A percentile compares a stretch with the other conserved stretches of the same genome.
Evolutionary conservation across 2,113 vertebrate genomes (phyloP).

Genomic region (Xiphias gladius): DNA sequence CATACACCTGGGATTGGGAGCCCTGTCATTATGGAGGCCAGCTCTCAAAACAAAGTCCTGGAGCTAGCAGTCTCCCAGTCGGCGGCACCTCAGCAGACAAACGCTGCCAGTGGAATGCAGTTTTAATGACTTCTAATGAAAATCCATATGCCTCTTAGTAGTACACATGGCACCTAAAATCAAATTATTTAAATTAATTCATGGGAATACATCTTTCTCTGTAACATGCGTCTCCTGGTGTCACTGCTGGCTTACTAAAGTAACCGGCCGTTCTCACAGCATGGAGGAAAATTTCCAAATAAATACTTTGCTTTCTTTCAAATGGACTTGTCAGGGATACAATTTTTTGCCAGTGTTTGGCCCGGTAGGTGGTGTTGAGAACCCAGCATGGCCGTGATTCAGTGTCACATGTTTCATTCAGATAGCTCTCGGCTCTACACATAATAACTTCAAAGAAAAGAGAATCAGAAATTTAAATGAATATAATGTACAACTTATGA

Average conservation of each 20-base stretch:
- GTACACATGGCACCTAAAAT: background rate
- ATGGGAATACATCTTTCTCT: background rate
- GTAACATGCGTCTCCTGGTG: background rate
- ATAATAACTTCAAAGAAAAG: background rate
- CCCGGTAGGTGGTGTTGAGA: slow-evolving; percentile 26
- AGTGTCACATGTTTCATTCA: background rate
- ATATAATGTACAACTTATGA: background rate
- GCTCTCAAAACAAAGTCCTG: slow-evolving; percentile 1
- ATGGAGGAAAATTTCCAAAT: background rate
- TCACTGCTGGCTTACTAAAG: background rate
- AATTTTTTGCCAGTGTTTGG: background rate
- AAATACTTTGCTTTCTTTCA: background rate
- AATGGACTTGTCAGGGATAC: background rate
- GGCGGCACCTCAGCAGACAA: background rate
- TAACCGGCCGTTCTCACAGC: background rate
- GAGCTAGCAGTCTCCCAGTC: background rate
- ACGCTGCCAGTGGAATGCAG: background rate
- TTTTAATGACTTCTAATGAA: slow-evolving; percentile 7
- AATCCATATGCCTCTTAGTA: background rate
- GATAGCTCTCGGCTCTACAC: too few relatives aligned
- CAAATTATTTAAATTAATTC: background rate
- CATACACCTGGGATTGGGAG: slow-evolving; percentile 25
- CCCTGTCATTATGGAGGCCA: slow-evolving; percentile 37
- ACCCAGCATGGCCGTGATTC: slow-evolving; percentile 4
- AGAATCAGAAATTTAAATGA: background rate